Conservation (phyloP, 64 coral and sea anemone genomes). For the Montipora efflorescens region DNA sequence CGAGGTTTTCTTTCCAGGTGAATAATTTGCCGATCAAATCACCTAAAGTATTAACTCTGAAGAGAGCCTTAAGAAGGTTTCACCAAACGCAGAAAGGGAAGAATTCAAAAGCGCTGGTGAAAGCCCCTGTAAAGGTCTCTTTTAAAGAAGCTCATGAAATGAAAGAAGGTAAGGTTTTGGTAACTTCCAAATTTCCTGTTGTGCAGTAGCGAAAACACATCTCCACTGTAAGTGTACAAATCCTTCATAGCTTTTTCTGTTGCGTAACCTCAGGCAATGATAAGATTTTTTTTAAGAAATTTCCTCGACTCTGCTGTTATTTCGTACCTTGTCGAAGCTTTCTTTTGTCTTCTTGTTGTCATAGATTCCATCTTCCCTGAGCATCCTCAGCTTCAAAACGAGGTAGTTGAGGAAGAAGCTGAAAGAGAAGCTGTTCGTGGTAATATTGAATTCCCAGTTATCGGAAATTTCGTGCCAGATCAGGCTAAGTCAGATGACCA, state of each 20-base stretch:
- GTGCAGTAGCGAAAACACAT: too few relatives aligned
- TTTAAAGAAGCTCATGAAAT: constrained; percentile 4
- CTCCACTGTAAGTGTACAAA: background rate
- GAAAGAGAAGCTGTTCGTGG: background rate
- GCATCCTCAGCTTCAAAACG: background rate
- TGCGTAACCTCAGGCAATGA: too few relatives aligned
- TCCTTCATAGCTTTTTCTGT: background rate
- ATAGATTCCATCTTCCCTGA: background rate
- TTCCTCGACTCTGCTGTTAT: too few relatives aligned
- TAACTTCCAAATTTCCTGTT: too few relatives aligned
- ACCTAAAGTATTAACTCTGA: constrained; percentile 85
- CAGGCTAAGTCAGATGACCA: background rate
- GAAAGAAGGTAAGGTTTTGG: background rate
- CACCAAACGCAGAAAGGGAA: constrained; percentile 29
- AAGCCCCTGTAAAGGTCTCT: background rate
- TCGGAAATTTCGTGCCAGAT: background rate
- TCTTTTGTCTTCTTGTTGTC: background rate
- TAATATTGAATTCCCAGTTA: background rate
- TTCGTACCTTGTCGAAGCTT: background rate
- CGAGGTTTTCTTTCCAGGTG: constrained; percentile 53
- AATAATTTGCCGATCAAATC: constrained; percentile 94
- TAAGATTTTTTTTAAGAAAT: background rate
- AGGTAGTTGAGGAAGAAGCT: background rate
- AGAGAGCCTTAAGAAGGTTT: constrained; percentile 83
- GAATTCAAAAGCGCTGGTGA: background rate